These are phyloP conservation scores for Pelmatolapia mariae DNA, from an alignment of 2,113 vertebrate genomes.

Conservation along the genomic window DNA sequence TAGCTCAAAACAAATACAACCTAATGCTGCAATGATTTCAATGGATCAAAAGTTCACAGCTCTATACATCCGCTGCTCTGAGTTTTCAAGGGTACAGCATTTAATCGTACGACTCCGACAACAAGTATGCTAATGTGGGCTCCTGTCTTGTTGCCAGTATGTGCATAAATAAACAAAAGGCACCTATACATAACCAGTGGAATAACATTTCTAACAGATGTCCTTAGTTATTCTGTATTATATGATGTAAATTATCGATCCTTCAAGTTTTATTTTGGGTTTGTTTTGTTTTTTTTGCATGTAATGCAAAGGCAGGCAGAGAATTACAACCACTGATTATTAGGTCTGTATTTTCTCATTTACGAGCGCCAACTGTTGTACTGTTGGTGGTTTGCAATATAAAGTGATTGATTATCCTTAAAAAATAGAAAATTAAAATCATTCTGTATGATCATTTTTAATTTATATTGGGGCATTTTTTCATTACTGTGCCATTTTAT, in stretches of 20 bases:
- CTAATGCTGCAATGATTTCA: neutral
- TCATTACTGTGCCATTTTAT: neutral
- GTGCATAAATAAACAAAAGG: neutral
- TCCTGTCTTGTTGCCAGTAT: neutral
- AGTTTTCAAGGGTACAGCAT: conserved; percentile 24
- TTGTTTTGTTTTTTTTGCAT: neutral
- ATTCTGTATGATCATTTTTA: neutral
- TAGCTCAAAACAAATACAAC: conserved; percentile 3
- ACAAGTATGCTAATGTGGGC: neutral
- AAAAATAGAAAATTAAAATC: neutral
- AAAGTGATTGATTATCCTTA: neutral
- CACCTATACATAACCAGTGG: neutral
- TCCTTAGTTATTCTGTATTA: neutral
- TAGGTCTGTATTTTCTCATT: neutral
- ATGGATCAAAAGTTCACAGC: conserved; percentile 23
- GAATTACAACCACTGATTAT: neutral
- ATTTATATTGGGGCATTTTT: neutral
- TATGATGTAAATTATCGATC: neutral
- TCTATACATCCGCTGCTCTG: neutral
- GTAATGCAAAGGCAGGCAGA: neutral
- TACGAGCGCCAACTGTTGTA: neutral
- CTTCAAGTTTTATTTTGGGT: neutral
- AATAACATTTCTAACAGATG: neutral
- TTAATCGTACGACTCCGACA: neutral
- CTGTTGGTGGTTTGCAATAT: neutral